Conservation (phyloP, 2,113 vertebrate species). For the Mustela nigripes region DNA sequence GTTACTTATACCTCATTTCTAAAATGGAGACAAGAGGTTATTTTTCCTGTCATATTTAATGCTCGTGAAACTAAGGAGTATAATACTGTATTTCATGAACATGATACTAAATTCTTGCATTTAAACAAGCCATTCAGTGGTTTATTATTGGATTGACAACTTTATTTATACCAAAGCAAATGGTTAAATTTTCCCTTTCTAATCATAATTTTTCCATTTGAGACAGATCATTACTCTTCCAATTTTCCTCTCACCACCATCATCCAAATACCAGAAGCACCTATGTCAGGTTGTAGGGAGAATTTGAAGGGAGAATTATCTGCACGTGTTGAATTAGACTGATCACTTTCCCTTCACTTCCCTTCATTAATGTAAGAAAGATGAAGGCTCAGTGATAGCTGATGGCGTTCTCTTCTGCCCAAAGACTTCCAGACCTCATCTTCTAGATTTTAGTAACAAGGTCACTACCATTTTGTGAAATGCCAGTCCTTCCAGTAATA, state of each 20-base stretch:
- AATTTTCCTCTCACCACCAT: neutral
- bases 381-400: neutral
- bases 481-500: neutral
- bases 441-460: neutral
- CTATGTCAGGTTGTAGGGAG: neutral
- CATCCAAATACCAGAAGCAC: neutral
- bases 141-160: neutral
- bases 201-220: conserved; percentile 6
- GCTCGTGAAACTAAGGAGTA: conserved; percentile 28
- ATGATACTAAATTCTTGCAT: conserved; percentile 4
- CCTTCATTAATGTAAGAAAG: neutral
- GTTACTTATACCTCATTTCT: conserved; percentile 78
- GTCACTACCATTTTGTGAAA: neutral
- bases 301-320: neutral
- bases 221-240: neutral
- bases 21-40: conserved; percentile 68
- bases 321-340: neutral
- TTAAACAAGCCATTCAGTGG: conserved; percentile 50
- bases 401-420: neutral
- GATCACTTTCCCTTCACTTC: neutral
- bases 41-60: conserved; percentile 73
- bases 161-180: conserved; percentile 56
- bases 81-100: conserved; percentile 55
- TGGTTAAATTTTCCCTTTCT: conserved; percentile 12
- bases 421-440: neutral